phyloP scores from a whole-genome alignment of 2,888 invertebrate genomes.

The Halocaridina rubra region DNA sequence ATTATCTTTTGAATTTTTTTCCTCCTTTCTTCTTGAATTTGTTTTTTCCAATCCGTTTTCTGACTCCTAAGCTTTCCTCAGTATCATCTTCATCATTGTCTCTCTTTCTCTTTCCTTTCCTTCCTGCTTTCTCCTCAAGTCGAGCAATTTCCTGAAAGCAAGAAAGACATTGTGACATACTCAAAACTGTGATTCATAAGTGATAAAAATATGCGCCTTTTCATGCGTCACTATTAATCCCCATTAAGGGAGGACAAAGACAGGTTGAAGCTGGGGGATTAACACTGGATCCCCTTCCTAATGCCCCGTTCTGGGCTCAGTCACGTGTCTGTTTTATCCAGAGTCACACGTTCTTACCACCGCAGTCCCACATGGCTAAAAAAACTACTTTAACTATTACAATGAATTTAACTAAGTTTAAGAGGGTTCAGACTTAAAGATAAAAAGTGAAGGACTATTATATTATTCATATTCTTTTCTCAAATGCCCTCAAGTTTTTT shows the following conservation, averaged over 20 bases:
- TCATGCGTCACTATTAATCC: too few species aligned
- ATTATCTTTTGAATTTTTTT: conserved; percentile 21
- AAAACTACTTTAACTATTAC: too few species aligned
- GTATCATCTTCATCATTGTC: conserved; percentile 34
- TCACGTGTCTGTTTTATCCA: too few species aligned
- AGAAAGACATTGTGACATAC: too few species aligned
- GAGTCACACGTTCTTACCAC: neutral
- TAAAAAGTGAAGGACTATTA: too few species aligned
- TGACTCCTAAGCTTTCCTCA: conserved; percentile 37
- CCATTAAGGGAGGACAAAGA: neutral
- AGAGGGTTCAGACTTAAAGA: too few species aligned
- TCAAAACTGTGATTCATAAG: neutral
- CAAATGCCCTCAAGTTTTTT: too few species aligned
- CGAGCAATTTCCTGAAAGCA: conserved; percentile 54
- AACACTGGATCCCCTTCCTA: neutral
- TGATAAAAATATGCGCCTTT: neutral
- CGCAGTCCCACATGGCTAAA: too few species aligned
- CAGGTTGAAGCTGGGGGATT: neutral
- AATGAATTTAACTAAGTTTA: too few species aligned
- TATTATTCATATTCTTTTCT: too few species aligned
- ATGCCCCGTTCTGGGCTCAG: neutral
- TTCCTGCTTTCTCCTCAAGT: conserved; percentile 40
- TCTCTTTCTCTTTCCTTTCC: conserved; percentile 27
- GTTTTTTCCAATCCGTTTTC: conserved; percentile 40
- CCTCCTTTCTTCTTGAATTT: neutral